Conservation (phyloP, 2,113 vertebrate genomes). For the Microcebus griseorufus region DNA sequence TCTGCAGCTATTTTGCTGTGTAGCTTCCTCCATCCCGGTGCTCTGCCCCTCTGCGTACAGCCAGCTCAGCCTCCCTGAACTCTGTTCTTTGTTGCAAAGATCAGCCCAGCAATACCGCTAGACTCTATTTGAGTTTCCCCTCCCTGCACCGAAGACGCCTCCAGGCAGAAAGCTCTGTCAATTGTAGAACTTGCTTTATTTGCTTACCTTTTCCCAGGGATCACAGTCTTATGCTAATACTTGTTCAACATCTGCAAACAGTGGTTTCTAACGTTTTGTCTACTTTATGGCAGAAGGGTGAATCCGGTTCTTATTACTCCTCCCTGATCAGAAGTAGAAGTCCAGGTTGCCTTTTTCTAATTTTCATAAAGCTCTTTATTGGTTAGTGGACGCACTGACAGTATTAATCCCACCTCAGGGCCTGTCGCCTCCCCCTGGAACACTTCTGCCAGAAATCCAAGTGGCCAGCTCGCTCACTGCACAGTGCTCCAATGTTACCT, state of each 20-base stretch:
- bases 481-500: not conserved
- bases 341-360: not conserved
- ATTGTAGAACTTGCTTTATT: not conserved
- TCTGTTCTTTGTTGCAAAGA: not conserved
- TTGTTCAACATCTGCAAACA: not conserved
- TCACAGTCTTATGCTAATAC: not conserved
- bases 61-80: not conserved
- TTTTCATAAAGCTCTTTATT: not conserved
- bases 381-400: not conserved
- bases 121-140: not conserved
- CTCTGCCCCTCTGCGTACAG: not conserved
- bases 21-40: not conserved
- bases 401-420: not conserved
- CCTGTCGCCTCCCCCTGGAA: not conserved
- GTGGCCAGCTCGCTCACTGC: not conserved
- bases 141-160: not conserved
- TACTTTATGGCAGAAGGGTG: not conserved
- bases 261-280: not conserved
- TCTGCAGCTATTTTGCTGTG: not conserved
- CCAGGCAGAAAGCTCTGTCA: not conserved
- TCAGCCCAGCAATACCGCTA: not conserved
- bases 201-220: not conserved
- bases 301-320: not conserved
- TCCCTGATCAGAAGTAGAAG: not conserved
- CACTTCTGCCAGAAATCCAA: not conserved